Evolutionary conservation across 2,113 vertebrate genomes (phyloP), one percentile per base, ranked within the genome.

Genomic region (Pogona vitticeps): DNA sequence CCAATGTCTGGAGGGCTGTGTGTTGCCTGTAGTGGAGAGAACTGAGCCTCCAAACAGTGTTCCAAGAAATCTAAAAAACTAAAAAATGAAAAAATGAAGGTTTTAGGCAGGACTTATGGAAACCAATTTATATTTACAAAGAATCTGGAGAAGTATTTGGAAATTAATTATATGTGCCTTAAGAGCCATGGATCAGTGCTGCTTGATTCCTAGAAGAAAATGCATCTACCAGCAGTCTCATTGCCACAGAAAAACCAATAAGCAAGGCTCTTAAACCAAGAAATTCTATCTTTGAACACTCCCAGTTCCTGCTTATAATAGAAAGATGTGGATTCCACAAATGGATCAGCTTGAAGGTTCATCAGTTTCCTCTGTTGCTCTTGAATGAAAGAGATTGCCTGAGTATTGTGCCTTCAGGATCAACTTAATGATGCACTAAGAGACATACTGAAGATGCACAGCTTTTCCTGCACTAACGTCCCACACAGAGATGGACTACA

Each of bases 311-410:
- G 52, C 65, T 86, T 46, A 42, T 23, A 46, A 8, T 3, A 46
- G 68, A 76, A 84, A 52, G 7, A 28, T 76, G 76, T 73, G 65
- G 31, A 20, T 28, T 73, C 26, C 56, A 72, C 20, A 65, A 86
- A 75, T 31, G 31, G 28, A 36, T 26, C 58, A 80, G 20, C 31
- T 36, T 86, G 38, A 67, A 76, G 83, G 40, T 76, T 65, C 80
- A 80, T 46, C 38, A 52, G 42, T 46, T 80, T 33, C 38, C 68
- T 80, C 38, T 13, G 73, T 86, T 73, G 77, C 77, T n/a, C 23
- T 14, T 33, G 31, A 86, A 86, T 75, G 80, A 80, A 86, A 86
- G 67, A 72, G 68, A 80, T 71, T 6, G 13, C 70, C 6, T 17
- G 56, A 86, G 80, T 68, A 33, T 61, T 63, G 38, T 73, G 68